Evolutionary conservation across 2,797 vertebrate genomes (phyloP).

Genomic region (Rousettus madagascariensis): DNA sequence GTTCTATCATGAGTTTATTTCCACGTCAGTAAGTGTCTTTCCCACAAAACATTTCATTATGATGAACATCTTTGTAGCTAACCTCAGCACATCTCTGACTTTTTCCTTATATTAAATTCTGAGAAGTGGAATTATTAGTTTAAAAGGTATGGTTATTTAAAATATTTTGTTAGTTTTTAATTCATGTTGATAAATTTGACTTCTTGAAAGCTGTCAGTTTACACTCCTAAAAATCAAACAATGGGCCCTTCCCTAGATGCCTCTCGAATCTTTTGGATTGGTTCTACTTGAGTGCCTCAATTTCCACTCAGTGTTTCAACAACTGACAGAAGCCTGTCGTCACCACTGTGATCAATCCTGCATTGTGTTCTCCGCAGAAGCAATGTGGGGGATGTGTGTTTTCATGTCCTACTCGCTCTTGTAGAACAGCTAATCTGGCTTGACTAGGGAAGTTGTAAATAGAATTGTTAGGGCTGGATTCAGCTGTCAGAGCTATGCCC

Average conservation of each 20-base stretch:
- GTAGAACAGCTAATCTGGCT: conserved; percentile 43
- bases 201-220: neutral
- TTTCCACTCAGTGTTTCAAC: neutral
- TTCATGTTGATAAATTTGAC: neutral
- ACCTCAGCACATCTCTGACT: neutral
- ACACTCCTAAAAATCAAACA: neutral
- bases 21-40: conserved; percentile 30
- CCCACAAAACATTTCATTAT: neutral
- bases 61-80: neutral
- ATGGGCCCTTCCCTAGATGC: neutral
- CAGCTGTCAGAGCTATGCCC: conserved; percentile 63
- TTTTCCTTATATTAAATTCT: conserved; percentile 21
- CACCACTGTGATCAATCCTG: neutral
- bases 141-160: neutral
- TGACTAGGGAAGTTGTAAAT: conserved; percentile 53
- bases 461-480: conserved; percentile 60
- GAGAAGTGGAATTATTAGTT: neutral
- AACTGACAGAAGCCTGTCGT: no score
- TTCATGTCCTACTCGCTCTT: neutral
- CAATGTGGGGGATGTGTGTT: neutral
- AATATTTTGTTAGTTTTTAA: neutral
- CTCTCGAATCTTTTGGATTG: neutral
- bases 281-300: neutral
- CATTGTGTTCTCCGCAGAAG: neutral
- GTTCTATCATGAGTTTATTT: conserved; percentile 3